Conservation (phyloP, 2,888 invertebrate genomes). For the Salticus scenicus region DNA sequence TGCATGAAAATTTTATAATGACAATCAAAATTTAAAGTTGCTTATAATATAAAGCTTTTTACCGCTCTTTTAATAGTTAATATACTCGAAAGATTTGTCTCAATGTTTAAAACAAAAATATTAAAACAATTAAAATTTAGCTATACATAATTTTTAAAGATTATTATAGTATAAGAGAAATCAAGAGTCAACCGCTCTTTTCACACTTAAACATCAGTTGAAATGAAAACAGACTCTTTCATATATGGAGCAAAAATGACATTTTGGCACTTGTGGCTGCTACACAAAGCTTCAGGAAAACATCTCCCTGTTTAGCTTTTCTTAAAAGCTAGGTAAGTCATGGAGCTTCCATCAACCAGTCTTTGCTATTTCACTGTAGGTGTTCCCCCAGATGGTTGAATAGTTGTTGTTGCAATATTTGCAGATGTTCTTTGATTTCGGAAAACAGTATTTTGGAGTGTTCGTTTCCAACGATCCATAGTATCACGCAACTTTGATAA, state of each 20-base stretch:
- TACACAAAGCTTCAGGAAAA: not conserved
- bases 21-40: too few relatives aligned
- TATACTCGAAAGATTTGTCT: too few relatives aligned
- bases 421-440: constrained; percentile 66
- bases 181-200: not conserved
- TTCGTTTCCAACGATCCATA: constrained; percentile 78
- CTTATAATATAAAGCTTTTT: too few relatives aligned
- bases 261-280: constrained; percentile 62
- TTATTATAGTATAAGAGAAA: too few relatives aligned
- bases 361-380: constrained; percentile 67
- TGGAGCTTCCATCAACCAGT: constrained; percentile 58
- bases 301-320: constrained; percentile 15
- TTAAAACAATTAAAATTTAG: too few relatives aligned
- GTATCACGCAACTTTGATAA: constrained; percentile 78
- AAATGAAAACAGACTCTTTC: not conserved
- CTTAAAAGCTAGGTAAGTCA: constrained; percentile 58
- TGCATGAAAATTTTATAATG: too few relatives aligned
- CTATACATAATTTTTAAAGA: too few relatives aligned
- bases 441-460: constrained; percentile 77
- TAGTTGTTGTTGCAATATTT: constrained; percentile 44
- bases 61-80: too few relatives aligned
- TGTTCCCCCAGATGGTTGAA: constrained; percentile 35
- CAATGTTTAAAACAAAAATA: too few relatives aligned
- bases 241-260: constrained; percentile 19
- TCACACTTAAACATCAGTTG: not conserved